Base-by-base conservation (phyloP, 1,140 invertebrate species). In the Coelopa frigida region DNA sequence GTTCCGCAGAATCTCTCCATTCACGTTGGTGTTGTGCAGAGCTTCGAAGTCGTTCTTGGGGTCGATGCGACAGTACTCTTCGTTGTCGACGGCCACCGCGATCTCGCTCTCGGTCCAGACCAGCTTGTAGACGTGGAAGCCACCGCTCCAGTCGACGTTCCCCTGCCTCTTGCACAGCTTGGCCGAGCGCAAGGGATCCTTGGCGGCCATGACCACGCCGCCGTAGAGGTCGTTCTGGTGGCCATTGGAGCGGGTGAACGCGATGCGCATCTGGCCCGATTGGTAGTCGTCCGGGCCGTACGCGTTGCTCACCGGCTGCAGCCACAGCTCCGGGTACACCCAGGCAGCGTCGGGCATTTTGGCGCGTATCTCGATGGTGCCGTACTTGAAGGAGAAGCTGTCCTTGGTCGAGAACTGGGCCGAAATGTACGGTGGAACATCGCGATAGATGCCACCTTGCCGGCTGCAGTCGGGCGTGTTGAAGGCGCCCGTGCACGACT, bases 311-410 rank as follows among this genome's bases (percentile, higher is more conserved):
- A 53, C 58, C 1, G 78, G 74, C 38, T 75, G 63, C 11, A 79
- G 57, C 58, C 67, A 75, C n/a, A 79, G 44, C 57, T 78, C 75
- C 54, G 84, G 83, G 73, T 81, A 82, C 2, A 86, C 51, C 81
- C 83, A 87, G 54, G 84, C 78, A 14, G 83, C 82, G 33, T 69
- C 63, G 0, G 84, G 83, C 65, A 87, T 71, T 59, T 82, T 84
- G 0, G 84, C 84, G 10, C 75, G 70, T 8, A 87, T 73, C 56
- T 85, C 83, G 3, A 87, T 74, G 33, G 73, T 74, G 12, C 84
- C 84, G 52, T 83, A 87, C 38, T 71, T 73, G 50, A 83, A 82
- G 43, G 69, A 58, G 50, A 86, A 84, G 21, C 66, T 69, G 32
- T 73, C 54, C 48, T 77, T 77, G 2, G 79, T 82, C 22, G 76